Percentiles rank a stretch among this genome's conserved stretches.
Evolutionary conservation across 2,797 vertebrate genomes (phyloP).

Genomic region (Typhlichthys eigenmanni): DNA sequence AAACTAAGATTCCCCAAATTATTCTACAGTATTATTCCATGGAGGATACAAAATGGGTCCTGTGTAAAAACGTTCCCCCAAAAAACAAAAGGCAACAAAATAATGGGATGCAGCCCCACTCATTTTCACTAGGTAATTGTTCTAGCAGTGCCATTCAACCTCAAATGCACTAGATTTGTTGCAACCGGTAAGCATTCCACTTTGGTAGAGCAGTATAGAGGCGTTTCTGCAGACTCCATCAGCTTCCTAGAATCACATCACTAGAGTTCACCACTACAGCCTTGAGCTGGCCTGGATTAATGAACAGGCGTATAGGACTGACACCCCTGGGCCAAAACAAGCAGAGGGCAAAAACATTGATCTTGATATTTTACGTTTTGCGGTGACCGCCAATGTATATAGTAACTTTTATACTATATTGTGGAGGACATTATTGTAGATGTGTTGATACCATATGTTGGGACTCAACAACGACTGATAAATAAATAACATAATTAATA

Average conservation of each 20-base stretch:
- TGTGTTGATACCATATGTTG: too few relatives aligned
- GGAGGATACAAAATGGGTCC: conserved; percentile 26
- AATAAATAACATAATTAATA: background rate
- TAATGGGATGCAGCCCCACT: background rate
- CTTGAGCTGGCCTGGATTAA: conserved; percentile 58
- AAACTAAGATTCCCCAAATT: conserved; percentile 66
- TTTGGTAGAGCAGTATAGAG: conserved; percentile 19
- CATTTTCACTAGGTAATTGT: conserved; percentile 19
- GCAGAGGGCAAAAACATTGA: conserved; percentile 19
- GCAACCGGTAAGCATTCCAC: conserved; percentile 18
- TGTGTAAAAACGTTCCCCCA: background rate
- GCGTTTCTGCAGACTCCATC: conserved; percentile 46
- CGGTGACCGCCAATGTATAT: background rate
- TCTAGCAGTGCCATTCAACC: conserved; percentile 19
- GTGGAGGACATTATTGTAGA: background rate
- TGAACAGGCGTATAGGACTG: conserved; percentile 53
- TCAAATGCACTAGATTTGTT: conserved; percentile 19
- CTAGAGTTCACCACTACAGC: conserved; percentile 48
- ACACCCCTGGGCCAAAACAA: conserved; percentile 50
- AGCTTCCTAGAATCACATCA: conserved; percentile 59
- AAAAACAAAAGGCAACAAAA: conserved; percentile 7
- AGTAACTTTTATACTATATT: conserved; percentile 1
- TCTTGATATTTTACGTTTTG: conserved; percentile 12
- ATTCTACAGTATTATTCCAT: conserved; percentile 44
- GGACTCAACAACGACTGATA: too few relatives aligned